Base-by-base conservation (phyloP, 2,113 vertebrate genomes). In the Microtus montanus region DNA sequence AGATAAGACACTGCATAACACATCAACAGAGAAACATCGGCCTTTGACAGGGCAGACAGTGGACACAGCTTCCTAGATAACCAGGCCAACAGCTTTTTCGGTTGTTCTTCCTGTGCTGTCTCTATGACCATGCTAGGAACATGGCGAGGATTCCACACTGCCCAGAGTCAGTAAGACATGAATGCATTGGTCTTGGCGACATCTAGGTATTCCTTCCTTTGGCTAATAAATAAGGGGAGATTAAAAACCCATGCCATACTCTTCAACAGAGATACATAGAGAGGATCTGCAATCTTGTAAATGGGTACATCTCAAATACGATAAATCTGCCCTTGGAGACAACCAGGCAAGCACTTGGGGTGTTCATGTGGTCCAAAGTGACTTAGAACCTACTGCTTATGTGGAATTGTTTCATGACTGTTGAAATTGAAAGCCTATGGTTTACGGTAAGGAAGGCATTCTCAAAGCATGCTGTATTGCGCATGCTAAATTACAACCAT, bases 281-380 rank as follows among this genome's bases (percentile, higher is more conserved):
- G 35, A 86, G 28, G 88, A 86, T 82, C 35, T 74, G 54, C 86
- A 93, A 44, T 41, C 28, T 26, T 96, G 73, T 30, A 79, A 90
- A 54, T 5, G 26, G 19, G 12, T 28, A 52, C 75, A 83, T 79
- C 63, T 87, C 22, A 77, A 87, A 68, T 95, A 13, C 30, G 77
- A 77, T 54, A 52, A n/a, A 64, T 82, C 61, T 26, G 44, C 22
- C 41, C 14, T 9, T 12, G n/a, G 73, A 28, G 75, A 86, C 66
- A 41, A 44, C 58, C 75, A 24, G 24, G 3, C 10, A 8, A 11
- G 17, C 0, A 8, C 1, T 5, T 7, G 19, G 28, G 5, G 35
- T 12, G 3, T 38, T 87, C n/a, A 7, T 20, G 24, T n/a, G 74
- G 13, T 28, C 28, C 58, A 15, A 26, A 38, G 35, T 52, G 54